Percentiles rank a stretch among this genome's conserved stretches.
These are phyloP conservation scores for pig (Sus scrofa) DNA, from an alignment of 2,113 vertebrate species.

Conservation along the genomic window DNA sequence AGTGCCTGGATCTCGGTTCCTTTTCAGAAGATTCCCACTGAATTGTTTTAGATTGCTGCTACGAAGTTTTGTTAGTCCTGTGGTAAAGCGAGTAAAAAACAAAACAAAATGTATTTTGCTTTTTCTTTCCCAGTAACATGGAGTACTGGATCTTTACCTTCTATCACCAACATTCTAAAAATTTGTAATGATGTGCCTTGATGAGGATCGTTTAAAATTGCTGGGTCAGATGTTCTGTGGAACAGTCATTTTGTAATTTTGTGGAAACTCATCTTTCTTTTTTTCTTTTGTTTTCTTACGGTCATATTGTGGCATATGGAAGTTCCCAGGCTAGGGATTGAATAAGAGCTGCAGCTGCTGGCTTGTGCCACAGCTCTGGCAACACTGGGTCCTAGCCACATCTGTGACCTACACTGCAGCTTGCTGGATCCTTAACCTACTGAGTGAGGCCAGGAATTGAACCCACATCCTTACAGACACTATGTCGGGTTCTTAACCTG, in stretches of 20 bases:
- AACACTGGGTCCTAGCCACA: too few species aligned
- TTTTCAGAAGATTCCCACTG: conserved; percentile 1
- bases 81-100: not conserved
- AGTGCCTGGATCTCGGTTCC: not conserved
- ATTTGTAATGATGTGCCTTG: not conserved
- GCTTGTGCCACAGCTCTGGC: too few species aligned
- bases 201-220: not conserved
- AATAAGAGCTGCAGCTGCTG: too few species aligned
- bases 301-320: too few species aligned
- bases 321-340: too few species aligned
- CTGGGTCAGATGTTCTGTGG: not conserved
- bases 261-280: not conserved
- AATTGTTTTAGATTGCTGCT: not conserved
- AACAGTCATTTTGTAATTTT: not conserved
- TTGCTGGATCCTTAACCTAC: too few species aligned
- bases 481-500: too few species aligned
- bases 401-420: too few species aligned
- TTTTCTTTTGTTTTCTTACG: not conserved
- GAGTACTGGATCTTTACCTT: not conserved
- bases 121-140: not conserved
- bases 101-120: not conserved
- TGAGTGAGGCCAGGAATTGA: too few species aligned
- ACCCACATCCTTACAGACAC: too few species aligned
- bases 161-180: not conserved
- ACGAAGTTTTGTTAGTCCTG: not conserved